These are phyloP conservation scores for Nasonia longicornis DNA, from an alignment of 1,140 invertebrate genomes.

Conservation along the genomic window DNA sequence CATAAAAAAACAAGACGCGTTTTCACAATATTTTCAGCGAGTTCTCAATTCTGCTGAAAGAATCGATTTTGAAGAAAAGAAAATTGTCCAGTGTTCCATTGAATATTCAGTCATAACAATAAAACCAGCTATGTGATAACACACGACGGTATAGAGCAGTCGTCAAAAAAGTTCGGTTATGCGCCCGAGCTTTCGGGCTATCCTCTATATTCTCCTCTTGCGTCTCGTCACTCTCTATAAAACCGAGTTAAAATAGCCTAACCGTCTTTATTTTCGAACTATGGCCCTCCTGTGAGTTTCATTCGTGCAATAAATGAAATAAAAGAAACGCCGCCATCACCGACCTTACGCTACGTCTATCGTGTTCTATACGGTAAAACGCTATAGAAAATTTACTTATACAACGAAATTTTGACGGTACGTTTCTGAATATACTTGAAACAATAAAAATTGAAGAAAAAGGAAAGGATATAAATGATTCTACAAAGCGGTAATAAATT, in stretches of 20 bases:
- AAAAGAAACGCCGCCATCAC: background rate
- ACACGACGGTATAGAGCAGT: background rate
- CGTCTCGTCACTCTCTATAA: background rate
- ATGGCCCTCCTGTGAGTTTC: background rate
- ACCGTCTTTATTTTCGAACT: background rate
- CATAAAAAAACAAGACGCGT: background rate
- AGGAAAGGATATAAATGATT: no score
- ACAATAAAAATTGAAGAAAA: no score
- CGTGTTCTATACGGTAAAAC: no score
- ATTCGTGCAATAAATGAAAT: background rate
- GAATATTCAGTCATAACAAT: background rate
- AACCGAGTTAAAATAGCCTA: background rate
- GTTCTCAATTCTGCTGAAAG: background rate
- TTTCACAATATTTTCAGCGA: background rate
- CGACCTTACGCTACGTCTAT: no score
- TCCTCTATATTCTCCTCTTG: background rate
- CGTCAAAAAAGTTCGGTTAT: background rate
- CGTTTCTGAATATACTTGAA: no score
- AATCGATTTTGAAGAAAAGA: background rate
- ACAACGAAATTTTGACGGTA: no score
- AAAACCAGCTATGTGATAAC: background rate
- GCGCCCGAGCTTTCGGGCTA: background rate
- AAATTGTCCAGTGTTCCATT: background rate
- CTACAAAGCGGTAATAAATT: no score
- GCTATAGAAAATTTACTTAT: no score